A percentile compares a stretch with the other conserved stretches of the same genome.
Conservation (phyloP, 2,113 vertebrate species). For the Lontra canadensis region DNA sequence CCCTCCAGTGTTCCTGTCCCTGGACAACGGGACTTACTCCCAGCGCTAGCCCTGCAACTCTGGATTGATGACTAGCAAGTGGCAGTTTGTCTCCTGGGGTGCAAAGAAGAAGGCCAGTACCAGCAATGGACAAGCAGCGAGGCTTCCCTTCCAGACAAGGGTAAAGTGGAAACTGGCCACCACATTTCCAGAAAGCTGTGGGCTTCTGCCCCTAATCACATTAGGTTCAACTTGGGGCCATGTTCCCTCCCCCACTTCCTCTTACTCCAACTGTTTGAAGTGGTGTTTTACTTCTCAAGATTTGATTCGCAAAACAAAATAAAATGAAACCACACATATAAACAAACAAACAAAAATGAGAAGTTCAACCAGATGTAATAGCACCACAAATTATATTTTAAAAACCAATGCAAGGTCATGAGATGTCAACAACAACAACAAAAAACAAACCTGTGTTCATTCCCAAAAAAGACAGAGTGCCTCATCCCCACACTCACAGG, state of each 20-base stretch:
- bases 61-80: not conserved
- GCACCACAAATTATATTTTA: not conserved
- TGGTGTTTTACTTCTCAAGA: not conserved
- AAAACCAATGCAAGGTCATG: not conserved
- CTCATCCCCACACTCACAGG: not conserved
- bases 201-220: not conserved
- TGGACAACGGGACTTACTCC: constrained; percentile 70
- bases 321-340: not conserved
- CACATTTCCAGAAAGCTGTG: not conserved
- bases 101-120: not conserved
- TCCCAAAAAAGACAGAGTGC: not conserved
- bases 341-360: not conserved
- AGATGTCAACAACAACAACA: not conserved
- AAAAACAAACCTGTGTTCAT: not conserved
- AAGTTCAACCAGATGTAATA: not conserved
- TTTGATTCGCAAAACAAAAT: not conserved
- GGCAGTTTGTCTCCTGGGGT: not conserved
- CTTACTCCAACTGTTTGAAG: not conserved
- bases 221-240: not conserved
- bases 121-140: not conserved
- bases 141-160: not conserved
- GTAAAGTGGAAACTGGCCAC: not conserved
- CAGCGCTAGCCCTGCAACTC: constrained; percentile 20
- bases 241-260: not conserved
- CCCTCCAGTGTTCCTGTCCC: constrained; percentile 62